Conservation (phyloP, 2,113 vertebrate species). For the Arizona elegans region DNA sequence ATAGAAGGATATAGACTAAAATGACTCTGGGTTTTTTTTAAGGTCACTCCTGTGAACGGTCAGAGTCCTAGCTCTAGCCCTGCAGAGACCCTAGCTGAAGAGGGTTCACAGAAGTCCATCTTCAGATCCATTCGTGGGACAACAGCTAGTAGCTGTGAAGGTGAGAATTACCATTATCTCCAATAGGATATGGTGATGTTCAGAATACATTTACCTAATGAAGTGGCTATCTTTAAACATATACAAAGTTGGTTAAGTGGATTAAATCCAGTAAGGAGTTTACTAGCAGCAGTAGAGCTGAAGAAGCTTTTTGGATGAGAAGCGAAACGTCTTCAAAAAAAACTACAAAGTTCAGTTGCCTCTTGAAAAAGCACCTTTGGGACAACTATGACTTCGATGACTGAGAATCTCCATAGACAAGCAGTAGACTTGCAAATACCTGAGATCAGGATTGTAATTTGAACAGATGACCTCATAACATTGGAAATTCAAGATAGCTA, state of each 20-base stretch:
- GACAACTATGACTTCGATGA: too few relatives aligned
- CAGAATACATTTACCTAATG: neutral
- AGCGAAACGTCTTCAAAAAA: too few relatives aligned
- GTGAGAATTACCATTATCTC: slow-evolving; percentile 67
- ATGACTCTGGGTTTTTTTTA: neutral
- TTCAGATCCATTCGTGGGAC: slow-evolving; percentile 83
- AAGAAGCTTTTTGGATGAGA: too few relatives aligned
- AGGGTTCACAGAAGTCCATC: slow-evolving; percentile 83
- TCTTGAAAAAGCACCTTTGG: too few relatives aligned
- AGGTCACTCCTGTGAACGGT: slow-evolving; percentile 70
- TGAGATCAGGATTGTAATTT: neutral
- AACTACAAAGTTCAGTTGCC: too few relatives aligned
- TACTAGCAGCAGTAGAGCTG: too few relatives aligned
- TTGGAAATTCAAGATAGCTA: neutral
- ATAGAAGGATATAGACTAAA: neutral
- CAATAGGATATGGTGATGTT: neutral
- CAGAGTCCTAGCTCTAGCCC: slow-evolving; percentile 73
- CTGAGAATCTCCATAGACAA: too few relatives aligned
- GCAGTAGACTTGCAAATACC: neutral
- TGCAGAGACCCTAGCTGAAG: slow-evolving; percentile 84
- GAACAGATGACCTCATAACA: neutral
- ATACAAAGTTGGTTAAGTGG: neutral
- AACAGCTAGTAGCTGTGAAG: slow-evolving; percentile 87
- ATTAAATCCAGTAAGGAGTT: neutral
- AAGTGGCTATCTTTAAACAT: neutral